A percentile compares a stretch with the other conserved stretches of the same genome.
Evolutionary conservation across 2,797 vertebrate species (phyloP).

Genomic region (Astyanax mexicanus): DNA sequence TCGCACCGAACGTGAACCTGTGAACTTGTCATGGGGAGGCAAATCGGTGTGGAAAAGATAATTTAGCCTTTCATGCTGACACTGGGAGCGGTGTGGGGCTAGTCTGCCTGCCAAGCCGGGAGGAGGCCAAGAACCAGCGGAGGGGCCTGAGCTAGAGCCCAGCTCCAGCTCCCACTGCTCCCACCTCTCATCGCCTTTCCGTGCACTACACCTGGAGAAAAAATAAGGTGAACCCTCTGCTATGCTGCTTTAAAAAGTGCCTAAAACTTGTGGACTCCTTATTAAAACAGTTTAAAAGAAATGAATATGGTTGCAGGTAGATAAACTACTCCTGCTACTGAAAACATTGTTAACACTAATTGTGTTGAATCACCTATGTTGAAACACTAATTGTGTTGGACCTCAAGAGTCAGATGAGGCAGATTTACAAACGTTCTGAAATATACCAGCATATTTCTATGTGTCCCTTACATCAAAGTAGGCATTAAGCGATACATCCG

Average conservation of each 20-base stretch:
- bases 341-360: background rate
- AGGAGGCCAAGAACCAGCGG: constrained; percentile 48
- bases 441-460: too few species aligned
- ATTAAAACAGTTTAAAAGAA: constrained; percentile 39
- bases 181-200: constrained; percentile 34
- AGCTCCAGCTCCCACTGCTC: constrained; percentile 30
- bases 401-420: too few species aligned
- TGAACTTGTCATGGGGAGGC: constrained; percentile 43
- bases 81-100: constrained; percentile 33
- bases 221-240: constrained; percentile 25
- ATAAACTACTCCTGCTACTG: background rate
- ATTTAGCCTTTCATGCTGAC: constrained; percentile 50
- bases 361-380: background rate
- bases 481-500: too few species aligned
- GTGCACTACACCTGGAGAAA: constrained; percentile 25
- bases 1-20: constrained; percentile 34
- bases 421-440: too few species aligned
- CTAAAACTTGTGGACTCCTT: constrained; percentile 40
- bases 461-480: too few species aligned
- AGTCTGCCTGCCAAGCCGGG: constrained; percentile 39
- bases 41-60: constrained; percentile 47
- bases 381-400: too few species aligned
- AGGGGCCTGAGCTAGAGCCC: constrained; percentile 48
- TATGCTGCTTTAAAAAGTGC: constrained; percentile 26
- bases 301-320: constrained; percentile 23